Evolutionary conservation across 1,140 invertebrate genomes (phyloP).

Genomic region (Calliopsis andreniformis): DNA sequence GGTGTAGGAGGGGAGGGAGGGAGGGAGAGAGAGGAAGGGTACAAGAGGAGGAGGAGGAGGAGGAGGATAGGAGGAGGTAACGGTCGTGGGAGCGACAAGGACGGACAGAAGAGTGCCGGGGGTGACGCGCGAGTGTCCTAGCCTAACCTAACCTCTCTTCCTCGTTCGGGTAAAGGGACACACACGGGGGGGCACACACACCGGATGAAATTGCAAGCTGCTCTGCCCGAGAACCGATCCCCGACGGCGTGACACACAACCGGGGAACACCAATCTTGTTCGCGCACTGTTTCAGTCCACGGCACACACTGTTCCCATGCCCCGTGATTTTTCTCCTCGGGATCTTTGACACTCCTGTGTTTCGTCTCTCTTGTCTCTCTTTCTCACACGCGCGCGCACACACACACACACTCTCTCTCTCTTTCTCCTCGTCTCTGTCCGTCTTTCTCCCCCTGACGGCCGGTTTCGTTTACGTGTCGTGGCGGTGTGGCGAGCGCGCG

Average conservation of each 20-base stretch:
- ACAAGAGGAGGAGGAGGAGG: constrained; percentile 29
- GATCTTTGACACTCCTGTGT: constrained; percentile 47
- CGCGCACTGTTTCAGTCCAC: constrained; percentile 48
- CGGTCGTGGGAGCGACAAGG: constrained; percentile 11
- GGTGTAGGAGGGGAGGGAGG: constrained; percentile 31
- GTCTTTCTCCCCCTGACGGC: constrained; percentile 21
- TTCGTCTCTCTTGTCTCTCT: not conserved
- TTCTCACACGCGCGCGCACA: no score
- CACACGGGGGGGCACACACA: constrained; percentile 27
- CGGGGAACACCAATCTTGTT: constrained; percentile 17
- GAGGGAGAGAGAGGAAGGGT: constrained; percentile 37
- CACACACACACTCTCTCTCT: no score
- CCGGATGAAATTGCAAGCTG: constrained; percentile 37
- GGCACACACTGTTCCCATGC: constrained; percentile 54
- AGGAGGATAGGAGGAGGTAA: not conserved
- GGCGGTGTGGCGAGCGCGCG: constrained; percentile 13
- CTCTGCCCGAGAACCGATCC: constrained; percentile 2
- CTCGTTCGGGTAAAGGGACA: constrained; percentile 38
- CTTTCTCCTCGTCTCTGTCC: no score
- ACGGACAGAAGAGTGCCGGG: constrained; percentile 18
- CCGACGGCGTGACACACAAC: not conserved
- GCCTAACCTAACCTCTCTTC: constrained; percentile 66
- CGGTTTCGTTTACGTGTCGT: constrained; percentile 49
- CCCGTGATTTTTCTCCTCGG: constrained; percentile 39
- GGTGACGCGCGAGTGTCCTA: constrained; percentile 60